Percentiles rank a stretch among this genome's conserved stretches.
Conservation (phyloP, 2,888 invertebrate genomes). For the Drosophila falleni region DNA sequence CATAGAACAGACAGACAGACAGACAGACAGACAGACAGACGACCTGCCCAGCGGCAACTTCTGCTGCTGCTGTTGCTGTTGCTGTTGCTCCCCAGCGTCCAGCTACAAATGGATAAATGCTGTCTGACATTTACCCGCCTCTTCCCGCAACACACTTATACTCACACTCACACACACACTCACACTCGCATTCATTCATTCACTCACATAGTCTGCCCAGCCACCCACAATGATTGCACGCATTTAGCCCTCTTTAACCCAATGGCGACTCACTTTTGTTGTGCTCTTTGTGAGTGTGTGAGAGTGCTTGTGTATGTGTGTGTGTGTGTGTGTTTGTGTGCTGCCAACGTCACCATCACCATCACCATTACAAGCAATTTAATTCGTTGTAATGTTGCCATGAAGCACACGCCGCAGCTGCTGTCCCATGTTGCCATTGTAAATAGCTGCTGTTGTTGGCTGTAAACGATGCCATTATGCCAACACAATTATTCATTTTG, state of each 20-base stretch:
- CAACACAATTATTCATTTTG: slow-evolving; percentile 64
- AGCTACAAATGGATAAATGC: slow-evolving; percentile 79
- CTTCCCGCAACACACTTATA: neutral
- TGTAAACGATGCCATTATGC: slow-evolving; percentile 80
- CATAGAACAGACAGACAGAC: slow-evolving; percentile 21
- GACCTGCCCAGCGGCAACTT: slow-evolving; percentile 43
- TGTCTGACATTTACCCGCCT: slow-evolving; percentile 73
- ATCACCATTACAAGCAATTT: slow-evolving; percentile 82
- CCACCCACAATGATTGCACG: slow-evolving; percentile 72
- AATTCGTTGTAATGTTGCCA: slow-evolving; percentile 81
- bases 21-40: slow-evolving; percentile 17
- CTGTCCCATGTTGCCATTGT: slow-evolving; percentile 42
- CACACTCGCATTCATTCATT: slow-evolving; percentile 12
- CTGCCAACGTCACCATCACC: slow-evolving; percentile 29
- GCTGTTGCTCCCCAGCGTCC: slow-evolving; percentile 58
- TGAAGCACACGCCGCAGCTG: slow-evolving; percentile 56
- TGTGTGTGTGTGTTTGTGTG: slow-evolving; percentile 18
- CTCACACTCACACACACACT: slow-evolving; percentile 8
- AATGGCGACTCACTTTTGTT: slow-evolving; percentile 44
- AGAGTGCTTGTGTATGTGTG: slow-evolving; percentile 24
- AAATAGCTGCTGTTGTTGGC: slow-evolving; percentile 32
- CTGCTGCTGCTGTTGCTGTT: slow-evolving; percentile 23
- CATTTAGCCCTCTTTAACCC: slow-evolving; percentile 76
- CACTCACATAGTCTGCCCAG: slow-evolving; percentile 10
- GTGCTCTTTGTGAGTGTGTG: neutral